Evolutionary conservation across 2,888 invertebrate species (phyloP), one percentile per base, ranked within the genome.

Genomic region (Chymomyza caudatula): DNA sequence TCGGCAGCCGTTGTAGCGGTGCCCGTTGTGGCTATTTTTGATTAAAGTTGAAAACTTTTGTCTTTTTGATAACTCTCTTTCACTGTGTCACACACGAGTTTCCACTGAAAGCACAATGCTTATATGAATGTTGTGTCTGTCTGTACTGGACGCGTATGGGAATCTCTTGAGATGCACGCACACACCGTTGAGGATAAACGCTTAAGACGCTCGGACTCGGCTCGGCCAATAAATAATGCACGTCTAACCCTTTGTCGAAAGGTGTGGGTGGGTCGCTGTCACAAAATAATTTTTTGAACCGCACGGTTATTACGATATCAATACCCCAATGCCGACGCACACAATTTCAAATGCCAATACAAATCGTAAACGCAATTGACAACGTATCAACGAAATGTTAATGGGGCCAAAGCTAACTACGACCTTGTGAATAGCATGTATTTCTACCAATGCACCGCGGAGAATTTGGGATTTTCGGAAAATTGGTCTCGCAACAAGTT

Each of bases 391-490:
- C 51, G 20, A 51, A 19, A 51, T 51, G 17, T 51, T 20, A 51
- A 51, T 51, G 20, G 44, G 47, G 17, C 47, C 29, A 37, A 11
- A 37, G 29, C 29, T 37, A 37, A 54, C 29, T 54, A n/a, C 29
- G 19, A 15, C 47, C 19, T 47, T 13, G 57, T 52, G 37, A 13
- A 49, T 25, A 56, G 60, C 53, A 47, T 54, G 57, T 67, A 47
- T 63, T 51, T 62, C 23, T 60, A 47, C 63, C 87, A 85, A 89
- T 88, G 82, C 84, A 88, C 89, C 87, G 74, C 65, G 65, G 89
- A 88, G 88, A 88, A 87, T 89, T 88, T 80, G 84, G 84, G 86
- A 89, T 82, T 88, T 87, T 87, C 79, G 77, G 74, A 81, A 85
- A 86, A 87, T 87, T 85, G 83, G 84, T 88, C 80, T 83, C 78